Evolutionary conservation across 2,888 invertebrate genomes (phyloP), one percentile per base, ranked within the genome.

Genomic region (Deilephila elpenor): DNA sequence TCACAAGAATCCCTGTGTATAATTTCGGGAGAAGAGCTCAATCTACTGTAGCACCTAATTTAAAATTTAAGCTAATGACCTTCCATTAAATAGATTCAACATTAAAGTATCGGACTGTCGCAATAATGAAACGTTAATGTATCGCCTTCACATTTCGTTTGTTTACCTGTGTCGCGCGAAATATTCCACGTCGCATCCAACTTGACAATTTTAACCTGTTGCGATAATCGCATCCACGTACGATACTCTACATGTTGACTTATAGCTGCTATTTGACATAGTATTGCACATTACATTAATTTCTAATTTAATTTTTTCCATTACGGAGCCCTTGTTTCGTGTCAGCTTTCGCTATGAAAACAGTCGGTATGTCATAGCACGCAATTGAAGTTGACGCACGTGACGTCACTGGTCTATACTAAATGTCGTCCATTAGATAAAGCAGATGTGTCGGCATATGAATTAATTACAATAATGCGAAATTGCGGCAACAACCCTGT

Each of bases 381-480:
- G 3, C 3, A 44, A 11, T 11, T 11, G 44, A 44, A 11, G 11
- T 8, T 20, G 19, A 64, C 20, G 37, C 37, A n/a, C 8, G 37
- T 25, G 44, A 67, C 25, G 20, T 67, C 14, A 20, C 14, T 6
- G 67, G 25, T 67, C 44, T 67, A 44, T 7, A 44, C 51, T 25
- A 67, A 11, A 67, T n/a, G n/a, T n/a, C 44, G 25, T 11, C 17
- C 25, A 51, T 25, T 14, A 51, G 20, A 44, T 64, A 20, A 6
- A 61, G 62, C 44, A 73, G 72, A 11, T 67, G 17, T 60, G 67
- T 67, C 51, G 67, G 51, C 67, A 67, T 67, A 51, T 67, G 67
- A 20, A 67, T 67, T 44, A 67, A 67, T 67, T 67, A 67, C 44
- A 67, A 67, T 67, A 60, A 64, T 44, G 44, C 11, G 64, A 37